Conservation (phyloP, 2,797 vertebrate species). For the Macrochelys suwanniensis region DNA sequence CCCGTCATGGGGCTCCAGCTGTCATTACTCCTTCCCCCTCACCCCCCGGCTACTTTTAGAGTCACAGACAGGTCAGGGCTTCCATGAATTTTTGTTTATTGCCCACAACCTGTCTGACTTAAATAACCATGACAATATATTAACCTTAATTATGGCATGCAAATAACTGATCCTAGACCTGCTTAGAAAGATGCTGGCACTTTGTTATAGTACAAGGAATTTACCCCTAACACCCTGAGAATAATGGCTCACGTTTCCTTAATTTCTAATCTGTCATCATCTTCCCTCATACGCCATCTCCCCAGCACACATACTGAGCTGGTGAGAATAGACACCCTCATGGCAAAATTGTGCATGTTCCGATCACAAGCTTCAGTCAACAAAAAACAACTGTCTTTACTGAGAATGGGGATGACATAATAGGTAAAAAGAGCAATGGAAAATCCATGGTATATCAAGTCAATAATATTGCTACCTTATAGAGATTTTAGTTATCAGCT, state of each 20-base stretch:
- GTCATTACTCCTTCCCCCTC: too few species aligned
- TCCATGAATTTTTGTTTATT: too few species aligned
- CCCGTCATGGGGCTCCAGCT: too few species aligned
- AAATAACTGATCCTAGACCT: neutral
- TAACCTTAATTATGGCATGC: neutral
- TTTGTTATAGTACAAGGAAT: neutral
- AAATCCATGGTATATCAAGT: neutral
- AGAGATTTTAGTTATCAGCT: neutral
- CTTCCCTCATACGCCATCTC: neutral
- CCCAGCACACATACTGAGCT: neutral
- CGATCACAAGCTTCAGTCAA: neutral
- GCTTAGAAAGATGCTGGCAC: neutral
- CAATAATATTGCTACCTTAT: neutral
- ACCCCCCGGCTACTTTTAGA: too few species aligned
- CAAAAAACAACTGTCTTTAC: neutral
- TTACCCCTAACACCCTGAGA: neutral
- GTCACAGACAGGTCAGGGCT: too few species aligned
- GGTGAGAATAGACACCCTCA: neutral
- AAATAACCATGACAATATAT: too few species aligned
- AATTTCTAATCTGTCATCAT: neutral
- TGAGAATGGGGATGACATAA: neutral
- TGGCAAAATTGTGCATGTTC: fast-evolving
- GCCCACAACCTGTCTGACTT: too few species aligned
- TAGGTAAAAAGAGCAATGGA: neutral
- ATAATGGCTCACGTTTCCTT: neutral